Evolutionary conservation across 2,113 vertebrate species (phyloP), one percentile per base, ranked within the genome.

Genomic region (Aplodontia rufa): DNA sequence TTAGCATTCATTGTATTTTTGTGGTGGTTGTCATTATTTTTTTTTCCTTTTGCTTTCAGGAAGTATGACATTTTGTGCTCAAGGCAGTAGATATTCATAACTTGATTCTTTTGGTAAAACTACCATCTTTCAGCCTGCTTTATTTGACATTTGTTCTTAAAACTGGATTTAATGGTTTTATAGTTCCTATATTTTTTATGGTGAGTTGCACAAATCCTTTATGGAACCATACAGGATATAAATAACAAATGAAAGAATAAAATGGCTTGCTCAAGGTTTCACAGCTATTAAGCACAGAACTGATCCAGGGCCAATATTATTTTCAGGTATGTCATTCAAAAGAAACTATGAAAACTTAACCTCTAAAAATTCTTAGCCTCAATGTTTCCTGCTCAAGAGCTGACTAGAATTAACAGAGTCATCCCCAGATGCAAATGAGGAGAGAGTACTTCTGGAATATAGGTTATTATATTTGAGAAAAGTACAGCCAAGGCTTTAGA

Each of bases 161-260:
- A 90, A 80, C 20, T 24, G 26, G 60, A 85, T 81, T 80, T 83
- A 53, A 84, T 60, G 87, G 24, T 66, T 93, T 92, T 30, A 55
- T 75, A 87, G 30, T 87, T 95, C 26, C 40, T 51, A 1, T 84
- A 40, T 58, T 22, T 87, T 96, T 83, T 53, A 51, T 51, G 22
- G 24, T 80, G 40, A 90, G 28, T 24, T 80, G 45, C 24, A 90
- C n/a, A 94, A 87, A 92, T 83, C 22, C 22, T 85, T 95, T 94
- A 58, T 69, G 62, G 74, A 93, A 66, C 55, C 30, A 81, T 71
- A 47, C 20, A 83, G 64, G 60, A 47, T 68, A 87, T 95, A 85
- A 94, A 81, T 94, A 90, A 90, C 86, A 69, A 88, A 91, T 78
- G 71, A 90, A 96, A 88, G 55, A 55, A 75, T 81, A 87, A 93